Percentiles rank a stretch among this genome's conserved stretches.
Evolutionary conservation across 2,113 vertebrate species (phyloP).

Genomic region (Anoura caudifer): DNA sequence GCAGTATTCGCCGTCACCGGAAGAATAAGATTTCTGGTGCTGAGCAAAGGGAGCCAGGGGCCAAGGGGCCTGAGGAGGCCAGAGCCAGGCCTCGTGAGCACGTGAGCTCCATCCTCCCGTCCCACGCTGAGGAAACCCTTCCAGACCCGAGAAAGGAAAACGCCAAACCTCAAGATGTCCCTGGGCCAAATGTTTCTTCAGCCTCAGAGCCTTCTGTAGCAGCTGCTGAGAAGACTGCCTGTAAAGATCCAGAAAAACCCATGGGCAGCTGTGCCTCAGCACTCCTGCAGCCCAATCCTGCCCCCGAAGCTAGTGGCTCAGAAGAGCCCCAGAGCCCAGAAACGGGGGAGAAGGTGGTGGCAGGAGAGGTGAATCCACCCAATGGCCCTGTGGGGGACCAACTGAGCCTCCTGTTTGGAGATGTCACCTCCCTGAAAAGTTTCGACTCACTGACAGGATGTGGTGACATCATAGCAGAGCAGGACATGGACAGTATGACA

Average conservation of each 20-base stretch:
- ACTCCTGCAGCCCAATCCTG: slow-evolving; percentile 53
- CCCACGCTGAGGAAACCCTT: accelerated
- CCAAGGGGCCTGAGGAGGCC: not conserved
- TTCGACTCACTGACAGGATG: slow-evolving; percentile 98
- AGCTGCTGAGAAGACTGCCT: not conserved
- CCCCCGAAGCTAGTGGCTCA: slow-evolving; percentile 68
- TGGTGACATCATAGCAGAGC: slow-evolving; percentile 97
- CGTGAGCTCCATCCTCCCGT: not conserved
- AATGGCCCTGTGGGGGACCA: slow-evolving; percentile 85
- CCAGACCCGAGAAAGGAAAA: slow-evolving; percentile 41
- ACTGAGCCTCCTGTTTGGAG: slow-evolving; percentile 89
- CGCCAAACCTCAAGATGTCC: not conserved
- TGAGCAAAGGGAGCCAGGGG: slow-evolving; percentile 78
- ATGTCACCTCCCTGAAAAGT: slow-evolving; percentile 95
- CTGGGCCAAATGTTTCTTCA: not conserved
- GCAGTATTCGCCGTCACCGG: slow-evolving; percentile 91
- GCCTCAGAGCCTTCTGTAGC: slow-evolving; percentile 23
- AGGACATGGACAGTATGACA: slow-evolving; percentile 91
- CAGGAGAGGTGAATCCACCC: slow-evolving; percentile 74
- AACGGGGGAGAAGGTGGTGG: slow-evolving; percentile 70
- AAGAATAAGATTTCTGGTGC: slow-evolving; percentile 85
- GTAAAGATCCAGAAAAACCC: not conserved
- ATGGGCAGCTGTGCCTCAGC: not conserved
- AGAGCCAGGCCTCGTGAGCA: not conserved
- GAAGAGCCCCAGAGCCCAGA: slow-evolving; percentile 74